Conservation (phyloP, 2,113 vertebrate genomes). For the Etia nguti region DNA sequence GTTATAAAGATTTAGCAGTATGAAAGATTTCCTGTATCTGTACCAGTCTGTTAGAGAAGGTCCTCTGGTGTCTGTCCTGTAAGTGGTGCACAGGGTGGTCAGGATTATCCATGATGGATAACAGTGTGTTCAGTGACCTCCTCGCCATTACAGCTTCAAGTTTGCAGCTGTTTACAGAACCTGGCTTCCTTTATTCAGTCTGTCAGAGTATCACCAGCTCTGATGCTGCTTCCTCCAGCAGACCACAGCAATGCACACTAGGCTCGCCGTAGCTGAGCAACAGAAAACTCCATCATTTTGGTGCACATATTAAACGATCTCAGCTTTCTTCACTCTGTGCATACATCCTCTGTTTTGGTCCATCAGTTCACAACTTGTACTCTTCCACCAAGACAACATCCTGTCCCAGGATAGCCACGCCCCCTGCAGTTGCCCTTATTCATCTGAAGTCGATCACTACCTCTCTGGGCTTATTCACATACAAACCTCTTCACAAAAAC, state of each 20-base stretch:
- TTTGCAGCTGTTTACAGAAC: not conserved
- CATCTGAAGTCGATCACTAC: not conserved
- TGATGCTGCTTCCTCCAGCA: not conserved
- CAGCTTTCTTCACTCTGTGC: not conserved
- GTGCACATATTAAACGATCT: not conserved
- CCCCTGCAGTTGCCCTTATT: not conserved
- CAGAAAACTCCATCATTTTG: not conserved
- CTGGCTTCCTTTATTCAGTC: not conserved
- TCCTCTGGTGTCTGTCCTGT: not conserved
- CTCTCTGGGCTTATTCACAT: not conserved
- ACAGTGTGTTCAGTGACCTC: not conserved
- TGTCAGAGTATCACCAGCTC: not conserved
- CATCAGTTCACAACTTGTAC: not conserved
- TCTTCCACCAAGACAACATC: not conserved
- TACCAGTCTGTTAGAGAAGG: not conserved
- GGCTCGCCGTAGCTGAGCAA: not conserved
- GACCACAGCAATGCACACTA: not conserved
- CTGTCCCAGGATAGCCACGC: not conserved
- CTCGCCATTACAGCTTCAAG: not conserved
- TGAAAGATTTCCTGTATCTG: not conserved
- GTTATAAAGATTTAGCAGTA: not conserved
- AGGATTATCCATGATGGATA: not conserved
- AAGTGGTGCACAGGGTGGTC: not conserved
- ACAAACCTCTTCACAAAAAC: not conserved
- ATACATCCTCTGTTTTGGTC: not conserved